phyloP scores from a whole-genome alignment of 1,140 invertebrate genomes.

The Asobara japonica region DNA sequence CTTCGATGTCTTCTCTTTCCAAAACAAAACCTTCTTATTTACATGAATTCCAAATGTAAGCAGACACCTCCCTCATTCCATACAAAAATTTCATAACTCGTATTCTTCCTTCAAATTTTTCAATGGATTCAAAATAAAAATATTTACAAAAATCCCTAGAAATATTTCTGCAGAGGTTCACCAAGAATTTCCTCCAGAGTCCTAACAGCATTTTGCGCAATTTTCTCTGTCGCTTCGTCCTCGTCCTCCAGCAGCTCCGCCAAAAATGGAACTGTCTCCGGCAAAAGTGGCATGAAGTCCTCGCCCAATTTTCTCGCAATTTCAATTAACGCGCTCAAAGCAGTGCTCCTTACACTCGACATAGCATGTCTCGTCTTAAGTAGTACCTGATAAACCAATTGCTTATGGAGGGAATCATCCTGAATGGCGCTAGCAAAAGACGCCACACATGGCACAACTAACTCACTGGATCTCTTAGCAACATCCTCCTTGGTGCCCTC shows the following conservation, averaged over 20 bases:
- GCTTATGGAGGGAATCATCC: conserved; percentile 89
- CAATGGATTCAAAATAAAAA: not conserved
- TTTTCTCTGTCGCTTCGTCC: conserved; percentile 78
- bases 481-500: conserved; percentile 72
- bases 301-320: conserved; percentile 82
- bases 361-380: conserved; percentile 85
- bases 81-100: not conserved
- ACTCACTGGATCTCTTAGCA: conserved; percentile 70
- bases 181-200: conserved; percentile 84
- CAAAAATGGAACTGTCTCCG: conserved; percentile 85
- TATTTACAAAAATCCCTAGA: conserved; percentile 63
- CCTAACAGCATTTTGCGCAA: conserved; percentile 77
- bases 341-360: conserved; percentile 61
- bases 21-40: no score
- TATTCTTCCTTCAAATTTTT: not conserved
- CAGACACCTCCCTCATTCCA: no score
- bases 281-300: conserved; percentile 81
- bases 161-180: conserved; percentile 86
- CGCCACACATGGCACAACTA: conserved; percentile 81
- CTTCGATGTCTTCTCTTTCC: no score
- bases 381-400: conserved; percentile 88
- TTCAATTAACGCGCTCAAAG: conserved; percentile 65
- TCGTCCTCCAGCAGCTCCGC: conserved; percentile 88
- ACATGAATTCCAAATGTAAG: no score
- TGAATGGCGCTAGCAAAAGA: conserved; percentile 82